A percentile compares a stretch with the other conserved stretches of the same genome.
phyloP scores from a whole-genome alignment of 2,888 invertebrate species.

The Chouioia cunea region DNA sequence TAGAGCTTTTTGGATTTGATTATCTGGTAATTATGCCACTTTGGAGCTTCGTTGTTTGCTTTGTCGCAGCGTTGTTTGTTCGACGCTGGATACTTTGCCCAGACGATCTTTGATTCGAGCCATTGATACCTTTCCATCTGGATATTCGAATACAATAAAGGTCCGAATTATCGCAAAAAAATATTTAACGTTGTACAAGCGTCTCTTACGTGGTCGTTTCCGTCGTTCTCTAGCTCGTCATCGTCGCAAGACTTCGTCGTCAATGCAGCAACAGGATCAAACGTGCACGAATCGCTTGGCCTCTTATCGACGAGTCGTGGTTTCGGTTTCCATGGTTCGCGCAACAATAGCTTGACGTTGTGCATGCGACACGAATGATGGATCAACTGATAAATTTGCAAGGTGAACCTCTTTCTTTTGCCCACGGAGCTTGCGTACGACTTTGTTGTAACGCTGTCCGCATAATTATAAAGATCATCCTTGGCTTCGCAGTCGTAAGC shows the following conservation, averaged over 20 bases:
- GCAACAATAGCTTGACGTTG: conserved; percentile 55
- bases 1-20: conserved; percentile 78
- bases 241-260: conserved; percentile 15
- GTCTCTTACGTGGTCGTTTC: too few relatives aligned
- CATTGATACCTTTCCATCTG: conserved; percentile 54
- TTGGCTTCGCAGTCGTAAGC: conserved; percentile 44
- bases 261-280: conserved; percentile 49
- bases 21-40: conserved; percentile 78
- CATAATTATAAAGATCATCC: not conserved
- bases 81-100: conserved; percentile 50
- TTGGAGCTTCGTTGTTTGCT: conserved; percentile 14
- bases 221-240: not conserved
- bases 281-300: conserved; percentile 52
- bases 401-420: conserved; percentile 39
- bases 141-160: too few relatives aligned
- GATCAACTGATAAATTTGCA: conserved; percentile 58
- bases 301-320: conserved; percentile 45
- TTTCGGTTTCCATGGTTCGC: conserved; percentile 45
- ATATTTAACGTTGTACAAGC: too few relatives aligned
- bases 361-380: conserved; percentile 59
- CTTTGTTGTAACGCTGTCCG: not conserved
- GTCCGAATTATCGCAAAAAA: too few relatives aligned
- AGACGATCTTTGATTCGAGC: conserved; percentile 55
- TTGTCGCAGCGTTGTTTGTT: not conserved
- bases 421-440: not conserved